phyloP scores from a whole-genome alignment of 2,888 invertebrate genomes.

The Tipula unca region DNA sequence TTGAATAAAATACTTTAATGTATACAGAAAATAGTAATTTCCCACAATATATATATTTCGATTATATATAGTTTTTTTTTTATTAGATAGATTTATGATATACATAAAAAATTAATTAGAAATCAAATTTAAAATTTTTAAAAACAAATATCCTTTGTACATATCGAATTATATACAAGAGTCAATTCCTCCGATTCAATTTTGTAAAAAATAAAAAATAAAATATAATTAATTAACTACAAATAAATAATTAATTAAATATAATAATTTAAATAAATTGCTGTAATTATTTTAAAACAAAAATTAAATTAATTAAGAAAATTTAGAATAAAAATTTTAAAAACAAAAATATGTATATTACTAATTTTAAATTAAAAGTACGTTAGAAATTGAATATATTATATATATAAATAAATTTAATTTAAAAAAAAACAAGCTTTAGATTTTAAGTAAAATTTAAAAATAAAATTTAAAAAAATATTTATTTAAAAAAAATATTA shows the following conservation, averaged over 20 bases:
- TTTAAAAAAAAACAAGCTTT: not conserved
- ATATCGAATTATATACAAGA: slow-evolving; percentile 2
- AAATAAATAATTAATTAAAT: not conserved
- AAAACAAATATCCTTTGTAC: not conserved
- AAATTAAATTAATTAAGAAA: not conserved
- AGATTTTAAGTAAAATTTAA: not conserved
- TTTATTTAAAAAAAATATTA: slow-evolving; percentile 3
- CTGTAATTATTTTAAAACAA: not conserved
- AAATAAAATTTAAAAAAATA: not conserved
- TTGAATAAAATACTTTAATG: not conserved
- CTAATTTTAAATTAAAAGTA: not conserved
- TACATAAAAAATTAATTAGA: slow-evolving; percentile 8
- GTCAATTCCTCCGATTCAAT: slow-evolving; percentile 14
- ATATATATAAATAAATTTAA: slow-evolving; percentile 3
- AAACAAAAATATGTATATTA: not conserved
- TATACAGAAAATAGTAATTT: not conserved
- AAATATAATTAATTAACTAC: not conserved
- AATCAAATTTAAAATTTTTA: not conserved
- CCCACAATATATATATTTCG: not conserved
- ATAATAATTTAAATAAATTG: not conserved
- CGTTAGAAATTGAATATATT: not conserved
- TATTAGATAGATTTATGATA: not conserved
- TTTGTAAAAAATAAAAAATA: not conserved
- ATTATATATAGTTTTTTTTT: not conserved
- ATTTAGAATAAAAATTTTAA: not conserved